phyloP scores from a whole-genome alignment of 2,888 invertebrate genomes.

The Coleophora deauratella region DNA sequence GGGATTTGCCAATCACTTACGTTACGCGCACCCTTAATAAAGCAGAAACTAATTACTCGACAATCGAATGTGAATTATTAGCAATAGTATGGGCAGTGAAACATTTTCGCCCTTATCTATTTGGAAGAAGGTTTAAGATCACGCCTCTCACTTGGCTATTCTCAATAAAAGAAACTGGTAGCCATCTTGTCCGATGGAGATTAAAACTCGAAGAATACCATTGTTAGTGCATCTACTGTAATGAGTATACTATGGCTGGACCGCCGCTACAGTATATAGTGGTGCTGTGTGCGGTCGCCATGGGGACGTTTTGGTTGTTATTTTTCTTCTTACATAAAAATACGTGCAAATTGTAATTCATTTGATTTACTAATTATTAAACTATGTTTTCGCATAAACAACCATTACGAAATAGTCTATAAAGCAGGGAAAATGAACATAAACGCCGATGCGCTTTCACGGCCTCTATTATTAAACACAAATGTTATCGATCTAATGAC shows the following conservation, averaged over 20 bases:
- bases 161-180: not conserved
- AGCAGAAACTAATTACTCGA: slow-evolving; percentile 12
- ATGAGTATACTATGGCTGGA: no score
- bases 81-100: slow-evolving; percentile 10
- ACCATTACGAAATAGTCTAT: slow-evolving; percentile 23
- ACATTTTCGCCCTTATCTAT: slow-evolving; percentile 12
- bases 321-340: no score
- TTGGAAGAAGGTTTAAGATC: slow-evolving; percentile 2
- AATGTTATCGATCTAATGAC: slow-evolving; percentile 13
- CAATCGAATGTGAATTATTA: slow-evolving; percentile 12
- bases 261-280: no score
- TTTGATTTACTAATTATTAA: no score
- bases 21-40: slow-evolving; percentile 3
- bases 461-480: slow-evolving; percentile 15
- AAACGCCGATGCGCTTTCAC: slow-evolving; percentile 24
- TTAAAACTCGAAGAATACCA: slow-evolving; percentile 3
- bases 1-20: slow-evolving; percentile 3
- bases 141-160: slow-evolving; percentile 1
- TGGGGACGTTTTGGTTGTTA: no score
- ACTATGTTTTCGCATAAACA: no score
- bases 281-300: no score
- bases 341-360: no score
- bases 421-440: slow-evolving; percentile 24
- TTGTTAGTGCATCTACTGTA: no score
- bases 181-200: not conserved